A percentile compares a stretch with the other conserved stretches of the same genome.
phyloP scores from a whole-genome alignment of 2,113 vertebrate genomes.

The Stegastes partitus region DNA sequence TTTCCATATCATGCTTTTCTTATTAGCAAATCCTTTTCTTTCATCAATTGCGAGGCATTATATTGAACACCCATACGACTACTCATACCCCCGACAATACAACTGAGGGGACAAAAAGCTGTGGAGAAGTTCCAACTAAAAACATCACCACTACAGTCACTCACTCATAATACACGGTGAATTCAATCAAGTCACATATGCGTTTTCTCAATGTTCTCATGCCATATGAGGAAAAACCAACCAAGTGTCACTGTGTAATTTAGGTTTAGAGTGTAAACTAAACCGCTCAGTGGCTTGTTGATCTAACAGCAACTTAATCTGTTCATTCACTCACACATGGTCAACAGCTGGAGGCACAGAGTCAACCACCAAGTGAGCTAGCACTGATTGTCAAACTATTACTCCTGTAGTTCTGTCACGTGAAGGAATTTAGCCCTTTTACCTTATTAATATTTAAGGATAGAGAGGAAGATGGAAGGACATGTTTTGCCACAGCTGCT shows the following conservation, averaged over 20 bases:
- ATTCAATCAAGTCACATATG: not conserved
- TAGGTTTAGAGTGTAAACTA: not conserved
- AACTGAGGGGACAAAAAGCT: too few relatives aligned
- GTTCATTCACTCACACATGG: conserved; percentile 10
- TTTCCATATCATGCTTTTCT: conserved; percentile 62
- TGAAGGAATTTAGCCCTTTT: conserved; percentile 17
- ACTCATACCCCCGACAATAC: not conserved
- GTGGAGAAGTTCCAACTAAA: not conserved
- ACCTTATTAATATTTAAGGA: conserved; percentile 28
- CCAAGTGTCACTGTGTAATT: not conserved
- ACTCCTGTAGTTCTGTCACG: conserved; percentile 30
- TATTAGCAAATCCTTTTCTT: conserved; percentile 59
- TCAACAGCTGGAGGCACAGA: not conserved
- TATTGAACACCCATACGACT: not conserved
- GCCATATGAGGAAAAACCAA: not conserved
- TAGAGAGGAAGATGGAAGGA: not conserved
- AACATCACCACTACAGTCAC: not conserved
- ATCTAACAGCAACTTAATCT: conserved; percentile 15
- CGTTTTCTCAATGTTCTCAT: not conserved
- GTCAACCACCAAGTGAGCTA: conserved; percentile 2
- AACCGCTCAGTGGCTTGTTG: not conserved
- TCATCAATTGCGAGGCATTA: conserved; percentile 21
- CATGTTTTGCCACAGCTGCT: conserved; percentile 9
- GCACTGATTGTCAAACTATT: conserved; percentile 4
- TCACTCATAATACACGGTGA: not conserved